These are phyloP conservation scores for Hylaeus volcanicus DNA, from an alignment of 1,140 invertebrate genomes.

Conservation along the genomic window DNA sequence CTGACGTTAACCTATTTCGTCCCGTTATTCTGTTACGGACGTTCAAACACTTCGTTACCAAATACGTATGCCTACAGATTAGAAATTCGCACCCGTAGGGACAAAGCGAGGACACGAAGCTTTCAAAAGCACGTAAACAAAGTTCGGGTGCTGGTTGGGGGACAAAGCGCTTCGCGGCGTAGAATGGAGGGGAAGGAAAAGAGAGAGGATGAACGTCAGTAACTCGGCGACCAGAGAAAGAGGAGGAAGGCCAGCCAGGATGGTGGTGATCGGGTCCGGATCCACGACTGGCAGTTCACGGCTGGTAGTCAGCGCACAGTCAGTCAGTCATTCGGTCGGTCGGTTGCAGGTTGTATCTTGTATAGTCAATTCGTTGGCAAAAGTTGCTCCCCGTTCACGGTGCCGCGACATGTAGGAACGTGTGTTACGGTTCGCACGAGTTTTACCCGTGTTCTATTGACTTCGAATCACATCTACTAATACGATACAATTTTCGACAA, in stretches of 20 bases:
- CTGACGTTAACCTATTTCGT: no score
- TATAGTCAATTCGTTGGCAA: conserved; percentile 36
- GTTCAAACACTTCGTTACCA: no score
- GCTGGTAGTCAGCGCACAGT: conserved; percentile 54
- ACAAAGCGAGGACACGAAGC: neutral
- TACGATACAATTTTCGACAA: neutral
- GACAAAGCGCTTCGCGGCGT: conserved; percentile 14
- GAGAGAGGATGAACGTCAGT: conserved; percentile 51
- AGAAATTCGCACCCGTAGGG: no score
- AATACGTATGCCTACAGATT: no score
- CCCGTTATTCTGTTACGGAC: no score
- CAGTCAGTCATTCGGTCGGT: conserved; percentile 56
- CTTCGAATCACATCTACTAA: neutral
- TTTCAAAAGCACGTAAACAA: conserved; percentile 1
- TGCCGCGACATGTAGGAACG: conserved; percentile 40
- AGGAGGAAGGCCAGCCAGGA: conserved; percentile 61
- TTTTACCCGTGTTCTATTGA: conserved; percentile 12
- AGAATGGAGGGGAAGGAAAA: conserved; percentile 27
- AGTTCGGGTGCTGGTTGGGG: conserved; percentile 19
- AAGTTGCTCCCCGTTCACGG: conserved; percentile 32
- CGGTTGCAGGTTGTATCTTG: conserved; percentile 14
- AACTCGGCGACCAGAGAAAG: conserved; percentile 45
- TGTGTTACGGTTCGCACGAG: conserved; percentile 25
- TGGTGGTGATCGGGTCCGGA: conserved; percentile 61
- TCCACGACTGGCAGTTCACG: conserved; percentile 59